These are phyloP conservation scores for Agyllia agylla DNA, from an alignment of 2,888 invertebrate genomes.

Conservation along the genomic window DNA sequence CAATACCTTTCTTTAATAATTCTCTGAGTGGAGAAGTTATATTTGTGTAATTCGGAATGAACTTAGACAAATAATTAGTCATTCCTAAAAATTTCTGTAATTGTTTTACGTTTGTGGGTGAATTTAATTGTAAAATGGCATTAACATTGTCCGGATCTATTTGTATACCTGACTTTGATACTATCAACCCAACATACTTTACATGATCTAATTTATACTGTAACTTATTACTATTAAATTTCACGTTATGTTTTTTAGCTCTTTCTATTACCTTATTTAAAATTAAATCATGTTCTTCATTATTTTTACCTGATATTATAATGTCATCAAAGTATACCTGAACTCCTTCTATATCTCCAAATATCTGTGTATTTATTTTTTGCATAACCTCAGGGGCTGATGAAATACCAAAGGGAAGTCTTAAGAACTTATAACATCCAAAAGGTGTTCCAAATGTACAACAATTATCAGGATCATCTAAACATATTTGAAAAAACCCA, in stretches of 20 bases:
- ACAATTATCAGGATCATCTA: background rate
- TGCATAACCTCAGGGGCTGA: background rate
- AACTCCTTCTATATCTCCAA: background rate
- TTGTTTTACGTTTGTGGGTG: background rate
- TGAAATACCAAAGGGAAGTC: background rate
- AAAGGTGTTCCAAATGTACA: background rate
- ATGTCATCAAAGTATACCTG: background rate
- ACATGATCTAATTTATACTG: background rate
- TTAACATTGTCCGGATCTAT: background rate
- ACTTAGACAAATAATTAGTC: background rate
- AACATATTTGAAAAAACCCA: background rate
- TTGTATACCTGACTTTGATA: background rate
- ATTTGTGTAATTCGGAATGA: background rate
- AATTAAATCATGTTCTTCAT: background rate
- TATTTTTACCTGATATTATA: background rate
- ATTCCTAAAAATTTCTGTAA: background rate
- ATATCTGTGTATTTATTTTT: background rate
- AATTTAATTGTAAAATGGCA: background rate
- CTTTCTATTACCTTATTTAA: background rate
- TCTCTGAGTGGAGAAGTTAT: background rate
- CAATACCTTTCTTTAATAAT: background rate
- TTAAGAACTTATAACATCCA: background rate
- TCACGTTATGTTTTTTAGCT: background rate
- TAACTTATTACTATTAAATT: background rate
- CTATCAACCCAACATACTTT: background rate